These are phyloP conservation scores for Corythaixoides concolor DNA, from an alignment of 2,113 vertebrate genomes.

Conservation along the genomic window DNA sequence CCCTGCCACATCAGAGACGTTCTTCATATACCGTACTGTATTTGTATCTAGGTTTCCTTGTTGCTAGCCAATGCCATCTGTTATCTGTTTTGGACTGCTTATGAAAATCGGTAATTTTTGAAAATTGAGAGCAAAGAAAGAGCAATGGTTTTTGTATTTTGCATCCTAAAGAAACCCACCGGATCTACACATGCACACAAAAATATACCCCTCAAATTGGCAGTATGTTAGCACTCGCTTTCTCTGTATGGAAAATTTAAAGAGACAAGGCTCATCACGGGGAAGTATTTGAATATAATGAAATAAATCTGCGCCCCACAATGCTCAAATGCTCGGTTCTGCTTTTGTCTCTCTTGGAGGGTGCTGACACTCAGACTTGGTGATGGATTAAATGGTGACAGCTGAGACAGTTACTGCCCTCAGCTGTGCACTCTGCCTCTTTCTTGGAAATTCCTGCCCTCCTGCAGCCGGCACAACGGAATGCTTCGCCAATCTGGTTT, in stretches of 20 bases:
- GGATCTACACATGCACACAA: background rate
- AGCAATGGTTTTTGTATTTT: constrained; percentile 17
- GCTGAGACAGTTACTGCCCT: constrained; percentile 43
- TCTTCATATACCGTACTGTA: background rate
- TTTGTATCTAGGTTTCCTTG: constrained; percentile 60
- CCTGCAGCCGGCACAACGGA: constrained; percentile 1
- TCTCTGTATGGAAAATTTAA: constrained; percentile 52
- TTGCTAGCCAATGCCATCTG: constrained; percentile 42
- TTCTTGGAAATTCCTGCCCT: constrained; percentile 48
- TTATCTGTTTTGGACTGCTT: constrained; percentile 56
- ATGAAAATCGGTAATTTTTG: constrained; percentile 10
- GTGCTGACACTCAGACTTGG: constrained; percentile 3
- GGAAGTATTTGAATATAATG: constrained; percentile 26
- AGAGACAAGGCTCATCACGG: background rate
- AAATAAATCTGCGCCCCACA: constrained; percentile 46
- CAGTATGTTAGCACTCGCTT: background rate
- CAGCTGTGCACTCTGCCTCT: background rate
- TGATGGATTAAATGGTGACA: constrained; percentile 20
- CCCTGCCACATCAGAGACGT: background rate
- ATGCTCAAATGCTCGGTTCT: background rate
- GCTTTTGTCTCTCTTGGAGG: constrained; percentile 43
- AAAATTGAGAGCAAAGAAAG: constrained; percentile 27
- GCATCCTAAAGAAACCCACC: background rate
- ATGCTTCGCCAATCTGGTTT: background rate
- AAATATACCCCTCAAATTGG: background rate